Evolutionary conservation across 1,140 invertebrate species (phyloP), one percentile per base, ranked within the genome.

Genomic region (Magallana ariakensis): DNA sequence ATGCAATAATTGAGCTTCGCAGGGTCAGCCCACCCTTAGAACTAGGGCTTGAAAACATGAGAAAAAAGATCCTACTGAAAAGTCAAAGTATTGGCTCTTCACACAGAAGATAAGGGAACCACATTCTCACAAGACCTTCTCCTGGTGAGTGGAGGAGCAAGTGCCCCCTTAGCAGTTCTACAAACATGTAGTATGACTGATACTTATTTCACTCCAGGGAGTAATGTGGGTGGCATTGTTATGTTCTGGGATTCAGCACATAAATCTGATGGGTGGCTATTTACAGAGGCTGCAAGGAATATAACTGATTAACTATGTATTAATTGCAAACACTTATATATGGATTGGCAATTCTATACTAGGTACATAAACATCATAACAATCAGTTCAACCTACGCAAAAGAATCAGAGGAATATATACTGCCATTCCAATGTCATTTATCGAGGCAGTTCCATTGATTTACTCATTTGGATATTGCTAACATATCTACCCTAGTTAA

Each of bases 11-110:
- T 60, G 58, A 46, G 58, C 15, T 60, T 60, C 0, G n/a, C 9
- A 60, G 58, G 58, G 66, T 75, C 66, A 75, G 33, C 66, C 66
- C 66, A 75, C 26, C 66, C 66, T 75, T 26, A 75, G 19, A 10
- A 46, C 33, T 5, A 46, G 33, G 33, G 33, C 33, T 26, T 75
- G 22, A 13, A 19, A 22, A 9, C 62, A 75, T 75, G 66, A 33
- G 66, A 22, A 22, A 75, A 19, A 33, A 75, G 22, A 75, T 19
- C 22, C 66, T 26, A 26, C 19, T 75, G 33, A 75, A 26, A 33
- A 75, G 66, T 13, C 33, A 26, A 75, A 75, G 66, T 75, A 75
- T 46, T 46, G 66, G 19, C 66, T 75, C 66, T 75, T 75, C 22
- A 75, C 9, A 26, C 22, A 75, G 19, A 11, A 26, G 1, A 46